A percentile compares a stretch with the other conserved stretches of the same genome.
phyloP scores from a whole-genome alignment of 1,140 invertebrate species.

The Coelopa frigida region DNA sequence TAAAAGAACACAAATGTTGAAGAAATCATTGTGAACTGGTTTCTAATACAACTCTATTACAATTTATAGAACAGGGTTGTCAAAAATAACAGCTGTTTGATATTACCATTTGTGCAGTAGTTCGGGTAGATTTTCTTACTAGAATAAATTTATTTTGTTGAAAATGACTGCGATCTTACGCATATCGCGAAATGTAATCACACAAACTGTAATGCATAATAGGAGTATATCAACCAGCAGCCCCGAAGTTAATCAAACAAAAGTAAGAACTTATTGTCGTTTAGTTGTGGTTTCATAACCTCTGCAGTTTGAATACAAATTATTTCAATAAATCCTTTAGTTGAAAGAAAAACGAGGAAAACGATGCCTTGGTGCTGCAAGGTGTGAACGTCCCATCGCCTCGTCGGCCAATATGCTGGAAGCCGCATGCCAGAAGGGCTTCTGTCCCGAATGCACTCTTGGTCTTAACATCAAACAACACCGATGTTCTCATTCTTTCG shows the following conservation, averaged over 20 bases:
- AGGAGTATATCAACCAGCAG: conserved; percentile 20
- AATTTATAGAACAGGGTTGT: no score
- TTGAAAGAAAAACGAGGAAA: conserved; percentile 33
- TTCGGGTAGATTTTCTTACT: conserved; percentile 7
- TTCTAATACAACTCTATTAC: no score
- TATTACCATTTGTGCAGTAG: no score
- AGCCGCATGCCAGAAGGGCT: conserved; percentile 37
- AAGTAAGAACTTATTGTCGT: conserved; percentile 20
- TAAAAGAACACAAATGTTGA: no score
- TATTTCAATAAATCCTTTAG: conserved; percentile 17
- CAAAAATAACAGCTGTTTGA: no score
- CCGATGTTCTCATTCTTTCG: conserved; percentile 83
- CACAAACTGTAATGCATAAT: background rate
- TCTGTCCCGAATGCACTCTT: conserved; percentile 61
- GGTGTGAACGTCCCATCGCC: conserved; percentile 54
- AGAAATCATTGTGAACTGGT: no score
- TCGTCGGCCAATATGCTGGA: conserved; percentile 52
- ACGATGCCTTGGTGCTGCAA: conserved; percentile 53
- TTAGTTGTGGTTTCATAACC: conserved; percentile 37
- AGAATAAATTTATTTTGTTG: background rate
- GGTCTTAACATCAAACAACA: conserved; percentile 71
- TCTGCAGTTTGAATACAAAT: conserved; percentile 3
- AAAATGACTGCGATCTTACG: background rate
- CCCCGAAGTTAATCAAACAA: conserved; percentile 26
- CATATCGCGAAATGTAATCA: background rate